These are phyloP conservation scores for Tetramorium simillimum DNA, from an alignment of 1,140 invertebrate species.

Conservation along the genomic window DNA sequence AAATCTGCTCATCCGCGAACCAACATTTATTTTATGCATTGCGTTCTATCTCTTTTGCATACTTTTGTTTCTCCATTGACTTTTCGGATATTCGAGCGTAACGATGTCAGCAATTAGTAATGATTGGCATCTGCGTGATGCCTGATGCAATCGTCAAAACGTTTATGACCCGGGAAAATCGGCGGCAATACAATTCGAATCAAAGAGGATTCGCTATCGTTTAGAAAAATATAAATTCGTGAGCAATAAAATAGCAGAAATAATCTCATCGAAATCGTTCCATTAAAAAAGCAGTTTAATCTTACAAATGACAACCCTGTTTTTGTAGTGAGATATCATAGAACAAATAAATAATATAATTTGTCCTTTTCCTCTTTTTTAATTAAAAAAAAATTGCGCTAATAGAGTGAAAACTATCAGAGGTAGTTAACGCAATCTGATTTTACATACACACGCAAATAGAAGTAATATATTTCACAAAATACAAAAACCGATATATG, in stretches of 20 bases:
- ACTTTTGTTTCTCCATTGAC: background rate
- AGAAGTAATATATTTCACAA: background rate
- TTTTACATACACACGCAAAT: background rate
- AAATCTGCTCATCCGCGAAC: background rate
- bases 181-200: slow-evolving; percentile 5
- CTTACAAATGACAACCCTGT: background rate
- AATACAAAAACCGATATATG: background rate
- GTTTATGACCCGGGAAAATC: slow-evolving; percentile 24
- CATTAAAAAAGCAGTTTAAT: slow-evolving; percentile 49
- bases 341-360: slow-evolving; percentile 13
- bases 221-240: slow-evolving; percentile 32
- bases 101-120: slow-evolving; percentile 43
- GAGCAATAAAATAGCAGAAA: slow-evolving; percentile 27
- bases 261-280: slow-evolving; percentile 10
- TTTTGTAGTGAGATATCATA: background rate
- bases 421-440: background rate
- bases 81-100: background rate
- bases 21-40: background rate
- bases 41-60: background rate
- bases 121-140: slow-evolving; percentile 35
- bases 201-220: slow-evolving; percentile 37
- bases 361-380: background rate
- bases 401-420: background rate
- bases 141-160: slow-evolving; percentile 28
- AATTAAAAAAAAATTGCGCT: slow-evolving; percentile 3